Evolutionary conservation across 2,113 vertebrate species (phyloP).

Genomic region (Ptilorrhoa leucosticta): DNA sequence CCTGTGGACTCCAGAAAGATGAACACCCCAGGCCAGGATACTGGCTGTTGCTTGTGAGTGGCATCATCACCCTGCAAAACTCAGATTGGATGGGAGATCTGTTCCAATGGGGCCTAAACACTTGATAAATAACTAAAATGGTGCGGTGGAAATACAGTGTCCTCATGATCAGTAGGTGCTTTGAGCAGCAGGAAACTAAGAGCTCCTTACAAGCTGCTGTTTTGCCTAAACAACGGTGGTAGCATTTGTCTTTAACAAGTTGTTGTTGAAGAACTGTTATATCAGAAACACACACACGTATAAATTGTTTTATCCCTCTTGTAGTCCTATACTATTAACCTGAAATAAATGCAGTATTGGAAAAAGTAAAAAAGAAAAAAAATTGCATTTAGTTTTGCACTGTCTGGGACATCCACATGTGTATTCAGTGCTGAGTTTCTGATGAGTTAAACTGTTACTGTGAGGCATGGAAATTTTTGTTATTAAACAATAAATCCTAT

Average conservation of each 20-base stretch:
- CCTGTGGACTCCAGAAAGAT: not conserved
- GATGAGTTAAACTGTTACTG: not conserved
- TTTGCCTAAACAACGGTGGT: not conserved
- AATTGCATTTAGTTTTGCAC: not conserved
- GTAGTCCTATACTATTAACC: not conserved
- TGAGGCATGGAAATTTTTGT: not conserved
- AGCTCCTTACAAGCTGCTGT: not conserved
- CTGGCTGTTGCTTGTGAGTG: not conserved
- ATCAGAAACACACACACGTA: rapidly evolving
- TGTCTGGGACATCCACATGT: not conserved
- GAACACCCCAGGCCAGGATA: not conserved
- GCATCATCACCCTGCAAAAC: not conserved
- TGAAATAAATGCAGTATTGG: not conserved
- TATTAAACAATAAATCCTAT: not conserved
- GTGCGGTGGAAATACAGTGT: not conserved
- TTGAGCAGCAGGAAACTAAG: not conserved
- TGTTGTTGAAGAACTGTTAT: not conserved
- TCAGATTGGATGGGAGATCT: not conserved
- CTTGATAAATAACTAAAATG: not conserved
- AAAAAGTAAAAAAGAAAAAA: not conserved
- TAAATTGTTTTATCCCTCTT: not conserved
- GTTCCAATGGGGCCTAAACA: not conserved
- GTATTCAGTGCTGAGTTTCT: not conserved
- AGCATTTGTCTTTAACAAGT: not conserved
- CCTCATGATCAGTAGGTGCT: not conserved